Percentiles rank a stretch among this genome's conserved stretches.
Conservation (phyloP, 2,888 invertebrate species). For the Tupiocoris notatus region DNA sequence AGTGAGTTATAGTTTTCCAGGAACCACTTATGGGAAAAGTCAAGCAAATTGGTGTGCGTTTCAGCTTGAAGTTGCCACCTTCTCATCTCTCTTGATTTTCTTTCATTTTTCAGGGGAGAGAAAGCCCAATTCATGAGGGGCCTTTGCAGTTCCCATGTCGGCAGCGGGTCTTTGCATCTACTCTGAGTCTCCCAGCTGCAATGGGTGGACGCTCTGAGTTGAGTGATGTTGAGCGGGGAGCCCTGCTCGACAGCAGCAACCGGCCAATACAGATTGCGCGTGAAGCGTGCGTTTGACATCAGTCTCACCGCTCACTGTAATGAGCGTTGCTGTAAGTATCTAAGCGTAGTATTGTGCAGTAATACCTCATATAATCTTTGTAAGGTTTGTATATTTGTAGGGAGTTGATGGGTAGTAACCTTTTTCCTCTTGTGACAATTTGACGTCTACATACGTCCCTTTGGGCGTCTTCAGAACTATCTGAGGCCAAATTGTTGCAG, state of each 20-base stretch:
- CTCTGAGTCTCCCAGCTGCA: constrained; percentile 40
- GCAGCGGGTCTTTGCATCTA: constrained; percentile 61
- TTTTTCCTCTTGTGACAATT: too few relatives aligned
- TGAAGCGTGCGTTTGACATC: constrained; percentile 53
- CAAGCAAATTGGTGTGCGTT: not conserved
- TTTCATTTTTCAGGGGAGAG: constrained; percentile 57
- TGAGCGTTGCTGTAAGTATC: constrained; percentile 34
- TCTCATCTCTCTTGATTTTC: not conserved
- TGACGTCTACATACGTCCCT: too few relatives aligned
- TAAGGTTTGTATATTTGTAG: too few relatives aligned
- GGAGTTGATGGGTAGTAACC: too few relatives aligned
- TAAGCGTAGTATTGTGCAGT: not conserved
- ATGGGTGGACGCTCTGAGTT: constrained; percentile 52
- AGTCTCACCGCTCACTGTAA: constrained; percentile 47
- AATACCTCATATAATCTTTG: too few relatives aligned
- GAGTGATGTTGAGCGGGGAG: constrained; percentile 58
- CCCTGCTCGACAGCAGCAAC: constrained; percentile 52
- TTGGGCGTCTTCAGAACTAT: not conserved
- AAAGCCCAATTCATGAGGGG: constrained; percentile 72
- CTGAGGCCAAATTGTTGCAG: not conserved
- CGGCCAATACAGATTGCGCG: constrained; percentile 37
- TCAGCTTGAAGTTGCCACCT: not conserved
- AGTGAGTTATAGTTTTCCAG: too few relatives aligned
- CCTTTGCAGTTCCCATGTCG: constrained; percentile 75
- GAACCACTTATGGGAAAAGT: too few relatives aligned